Base-by-base conservation (phyloP, 2,797 vertebrate genomes). In the Ciconia nigra region DNA sequence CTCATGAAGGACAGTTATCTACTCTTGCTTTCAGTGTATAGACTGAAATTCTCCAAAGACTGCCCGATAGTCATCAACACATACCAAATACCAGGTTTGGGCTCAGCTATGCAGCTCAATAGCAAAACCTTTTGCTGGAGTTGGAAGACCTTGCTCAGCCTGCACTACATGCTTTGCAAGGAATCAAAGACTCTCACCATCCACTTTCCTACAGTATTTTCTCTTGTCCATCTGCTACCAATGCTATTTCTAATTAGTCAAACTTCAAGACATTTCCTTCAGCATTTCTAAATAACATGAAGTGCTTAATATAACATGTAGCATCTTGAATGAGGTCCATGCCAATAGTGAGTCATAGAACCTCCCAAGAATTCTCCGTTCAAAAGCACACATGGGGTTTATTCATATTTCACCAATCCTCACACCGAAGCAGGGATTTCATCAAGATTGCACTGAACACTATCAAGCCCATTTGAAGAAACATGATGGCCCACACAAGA, bases 231-330 rank as follows among this genome's bases (percentile, higher is more conserved):
- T 95, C 83, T 91, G 90, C 76, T 95, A 86, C 73, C 51, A 69
- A 21, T 42, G 62, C 80, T 94, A 94, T 90, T 87, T 91, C 88
- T 69, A 83, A 89, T 47, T 37, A 91, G 80, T 33, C 80, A 74
- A 86, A 87, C 58, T 65, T 89, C 59, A 93, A 79, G 74, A 54
- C 37, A 92, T 44, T 90, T 95, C 77, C 87, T 85, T 63, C 66
- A 85, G 82, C 87, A 87, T 55, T 89, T 91, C 82, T 77, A 84
- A 87, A 57, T 91, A 91, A 85, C 71, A 51, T 31, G 58, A 93
- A 94, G 20, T 24, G 52, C 82, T 61, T 77, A 91, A 93, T 85
- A 85, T 46, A 96, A 78, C 41, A 70, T 10, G 39, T 13, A 91
- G 49, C 89, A 80, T 95, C 84, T 80, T 91, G 67, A 73, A 73